Evolutionary conservation across 2,113 vertebrate genomes (phyloP).

Genomic region (Melanocharis versteri): DNA sequence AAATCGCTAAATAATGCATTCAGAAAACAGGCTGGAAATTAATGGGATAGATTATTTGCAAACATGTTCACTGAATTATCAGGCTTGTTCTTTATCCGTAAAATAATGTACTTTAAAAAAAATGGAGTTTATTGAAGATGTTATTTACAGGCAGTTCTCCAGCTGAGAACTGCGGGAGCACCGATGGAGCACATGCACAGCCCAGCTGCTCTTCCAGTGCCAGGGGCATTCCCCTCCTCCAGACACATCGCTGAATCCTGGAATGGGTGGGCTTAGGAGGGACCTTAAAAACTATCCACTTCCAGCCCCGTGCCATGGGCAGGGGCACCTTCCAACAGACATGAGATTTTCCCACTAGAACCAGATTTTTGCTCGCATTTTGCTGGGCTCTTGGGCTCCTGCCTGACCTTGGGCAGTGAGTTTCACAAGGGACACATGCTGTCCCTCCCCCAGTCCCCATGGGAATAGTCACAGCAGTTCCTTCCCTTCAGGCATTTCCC

Average conservation of each 20-base stretch:
- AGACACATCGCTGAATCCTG: not conserved
- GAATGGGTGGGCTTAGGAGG: not conserved
- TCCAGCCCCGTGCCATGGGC: not conserved
- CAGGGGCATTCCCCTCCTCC: not conserved
- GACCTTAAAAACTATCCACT: not conserved
- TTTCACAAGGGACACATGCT: not conserved
- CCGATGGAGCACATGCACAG: accelerated
- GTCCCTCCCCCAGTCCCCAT: not conserved
- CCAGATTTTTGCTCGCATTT: not conserved
- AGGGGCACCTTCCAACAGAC: not conserved
- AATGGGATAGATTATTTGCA: constrained; percentile 61
- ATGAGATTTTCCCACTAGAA: not conserved
- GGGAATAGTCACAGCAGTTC: not conserved
- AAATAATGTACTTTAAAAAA: not conserved
- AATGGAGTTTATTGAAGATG: not conserved
- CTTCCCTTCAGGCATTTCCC: not conserved
- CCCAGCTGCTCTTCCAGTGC: not conserved
- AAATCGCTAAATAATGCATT: constrained; percentile 14
- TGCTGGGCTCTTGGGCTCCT: not conserved
- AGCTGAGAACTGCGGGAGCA: not conserved
- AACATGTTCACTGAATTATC: constrained; percentile 58
- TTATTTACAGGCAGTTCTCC: constrained; percentile 22
- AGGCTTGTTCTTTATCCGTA: constrained; percentile 17
- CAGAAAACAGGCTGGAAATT: constrained; percentile 44
- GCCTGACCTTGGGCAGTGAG: not conserved